Percentiles rank a stretch among this genome's conserved stretches.
Conservation (phyloP, 53 echinoderm and acorn worm species). For the Paracentrotus lividus region DNA sequence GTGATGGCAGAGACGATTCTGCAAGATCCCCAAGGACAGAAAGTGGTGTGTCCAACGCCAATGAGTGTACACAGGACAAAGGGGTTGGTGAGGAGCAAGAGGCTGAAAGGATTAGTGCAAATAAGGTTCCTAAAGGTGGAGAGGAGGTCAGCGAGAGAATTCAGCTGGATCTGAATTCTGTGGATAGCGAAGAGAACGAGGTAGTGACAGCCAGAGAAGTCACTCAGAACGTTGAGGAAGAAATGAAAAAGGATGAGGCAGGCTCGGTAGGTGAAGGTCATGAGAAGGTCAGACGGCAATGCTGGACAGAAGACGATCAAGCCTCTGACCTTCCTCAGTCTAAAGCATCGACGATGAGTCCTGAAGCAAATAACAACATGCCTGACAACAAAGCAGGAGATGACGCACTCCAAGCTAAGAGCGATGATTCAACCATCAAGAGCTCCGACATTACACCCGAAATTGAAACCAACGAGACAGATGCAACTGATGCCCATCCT, state of each 20-base stretch:
- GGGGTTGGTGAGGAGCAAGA: neutral
- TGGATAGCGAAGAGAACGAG: constrained; percentile 58
- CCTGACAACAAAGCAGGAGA: constrained; percentile 50
- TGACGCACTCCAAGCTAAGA: constrained; percentile 10
- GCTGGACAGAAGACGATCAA: constrained; percentile 39
- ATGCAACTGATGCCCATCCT: constrained; percentile 2
- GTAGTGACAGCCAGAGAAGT: constrained; percentile 70
- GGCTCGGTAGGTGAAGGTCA: neutral
- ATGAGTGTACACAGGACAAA: neutral
- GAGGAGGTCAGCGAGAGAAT: neutral
- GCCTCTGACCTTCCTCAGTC: neutral
- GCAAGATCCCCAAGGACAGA: constrained; percentile 22
- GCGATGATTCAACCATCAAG: constrained; percentile 10
- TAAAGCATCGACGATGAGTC: neutral
- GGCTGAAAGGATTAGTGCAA: constrained; percentile 23
- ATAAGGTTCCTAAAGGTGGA: constrained; percentile 9
- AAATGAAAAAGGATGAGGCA: neutral
- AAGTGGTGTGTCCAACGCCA: neutral
- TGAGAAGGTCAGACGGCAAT: constrained; percentile 33
- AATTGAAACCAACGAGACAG: no score
- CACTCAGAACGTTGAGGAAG: neutral
- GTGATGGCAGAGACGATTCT: neutral
- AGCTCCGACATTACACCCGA: constrained; percentile 43
- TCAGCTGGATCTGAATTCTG: constrained; percentile 71
- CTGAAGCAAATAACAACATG: constrained; percentile 60